phyloP scores from a whole-genome alignment of 1,140 invertebrate genomes.

The Drepana arcuata region DNA sequence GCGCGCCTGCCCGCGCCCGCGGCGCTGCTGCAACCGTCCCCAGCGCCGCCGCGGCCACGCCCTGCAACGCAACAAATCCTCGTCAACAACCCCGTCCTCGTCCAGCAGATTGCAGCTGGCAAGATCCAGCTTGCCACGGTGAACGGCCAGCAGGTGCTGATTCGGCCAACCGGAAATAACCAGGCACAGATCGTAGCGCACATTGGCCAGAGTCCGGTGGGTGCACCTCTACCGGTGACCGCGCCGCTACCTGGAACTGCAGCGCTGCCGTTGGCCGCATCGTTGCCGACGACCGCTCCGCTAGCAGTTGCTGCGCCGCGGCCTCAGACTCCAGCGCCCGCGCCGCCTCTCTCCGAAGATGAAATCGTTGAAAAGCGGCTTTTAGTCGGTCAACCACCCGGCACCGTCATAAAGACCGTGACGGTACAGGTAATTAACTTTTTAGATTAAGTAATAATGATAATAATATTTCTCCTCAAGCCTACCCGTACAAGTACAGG shows the following conservation, averaged over 20 bases:
- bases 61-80: slow-evolving; percentile 76
- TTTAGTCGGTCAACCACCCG: slow-evolving; percentile 82
- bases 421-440: slow-evolving; percentile 77
- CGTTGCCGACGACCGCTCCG: slow-evolving; percentile 18
- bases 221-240: background rate
- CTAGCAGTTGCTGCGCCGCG: slow-evolving; percentile 20
- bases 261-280: slow-evolving; percentile 24
- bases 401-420: slow-evolving; percentile 89
- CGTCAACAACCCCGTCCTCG: slow-evolving; percentile 81
- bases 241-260: slow-evolving; percentile 25
- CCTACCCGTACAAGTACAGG: no score
- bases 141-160: slow-evolving; percentile 85
- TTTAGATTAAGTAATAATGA: no score
- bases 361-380: slow-evolving; percentile 80
- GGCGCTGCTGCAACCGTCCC: slow-evolving; percentile 23
- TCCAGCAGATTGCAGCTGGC: slow-evolving; percentile 83
- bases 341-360: slow-evolving; percentile 51
- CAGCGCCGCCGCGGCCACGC: slow-evolving; percentile 18
- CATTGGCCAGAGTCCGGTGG: slow-evolving; percentile 51
- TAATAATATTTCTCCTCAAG: no score
- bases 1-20: slow-evolving; percentile 28
- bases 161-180: slow-evolving; percentile 80
- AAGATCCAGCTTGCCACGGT: slow-evolving; percentile 87
- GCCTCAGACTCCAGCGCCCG: slow-evolving; percentile 23
- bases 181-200: slow-evolving; percentile 80